Base-by-base conservation (phyloP, 2,113 vertebrate genomes). In the Trogon melanurus region DNA sequence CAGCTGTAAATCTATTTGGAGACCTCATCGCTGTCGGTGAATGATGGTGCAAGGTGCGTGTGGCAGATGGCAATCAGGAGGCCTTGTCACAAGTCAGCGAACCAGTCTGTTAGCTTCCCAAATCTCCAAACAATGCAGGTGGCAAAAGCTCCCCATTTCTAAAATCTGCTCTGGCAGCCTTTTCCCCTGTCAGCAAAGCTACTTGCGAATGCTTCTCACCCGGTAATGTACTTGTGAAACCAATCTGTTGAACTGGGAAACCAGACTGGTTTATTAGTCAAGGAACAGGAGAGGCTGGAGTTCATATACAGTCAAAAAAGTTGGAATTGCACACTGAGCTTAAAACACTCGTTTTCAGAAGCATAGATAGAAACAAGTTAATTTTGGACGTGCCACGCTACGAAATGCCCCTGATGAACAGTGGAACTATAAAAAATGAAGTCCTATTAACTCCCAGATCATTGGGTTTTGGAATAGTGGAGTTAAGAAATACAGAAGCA, bases 141-240 rank as follows among this genome's bases (percentile, higher is more conserved):
- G 74, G 85, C 60, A 70, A 74, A 65, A 88, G 47, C 82, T 89
- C 50, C 54, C 50, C 32, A 44, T 3, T 61, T 67, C 81, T 57
- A 53, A 75, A 84, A 89, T 84, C 60, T 87, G 81, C 88, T 84
- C 88, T 81, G 91, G 78, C 88, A 95, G 73, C 47, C 60, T 79
- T 83, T 64, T 94, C 58, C 72, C 58, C 84, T 79, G 41, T 54
- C 92, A 86, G 45, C 87, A 85, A 67, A 82, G 67, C 76, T 80
- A 66, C 76, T 62, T 67, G 66, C 0, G 1, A 95, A 72, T 7
- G 60, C n/a, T 93, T 93, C 88, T 89, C 85, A 87, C 90, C 81
- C 30, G 0, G 27, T 27, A 57, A 53, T 7, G 51, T 57, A 78
- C 73, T 81, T 74, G 90, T 66, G 85, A 95, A 95, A 78, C 88